These are phyloP conservation scores for Aphyosemion australe DNA, from an alignment of 2,113 vertebrate species.

Conservation along the genomic window DNA sequence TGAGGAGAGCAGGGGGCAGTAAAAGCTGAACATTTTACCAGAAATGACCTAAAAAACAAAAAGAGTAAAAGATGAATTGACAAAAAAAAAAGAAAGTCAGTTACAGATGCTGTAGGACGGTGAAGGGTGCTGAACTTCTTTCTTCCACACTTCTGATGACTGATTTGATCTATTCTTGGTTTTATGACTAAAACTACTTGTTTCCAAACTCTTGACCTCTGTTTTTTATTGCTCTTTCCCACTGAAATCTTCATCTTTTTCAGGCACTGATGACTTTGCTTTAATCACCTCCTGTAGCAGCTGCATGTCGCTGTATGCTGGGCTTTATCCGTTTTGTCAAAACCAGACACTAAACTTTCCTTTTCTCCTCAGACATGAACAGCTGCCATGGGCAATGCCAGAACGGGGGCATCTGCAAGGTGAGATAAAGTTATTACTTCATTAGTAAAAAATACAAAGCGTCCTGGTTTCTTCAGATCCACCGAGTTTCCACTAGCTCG, in stretches of 20 bases:
- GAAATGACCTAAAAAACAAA: too few relatives aligned
- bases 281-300: background rate
- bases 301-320: slow-evolving; percentile 25
- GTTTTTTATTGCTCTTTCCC: background rate
- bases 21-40: too few relatives aligned
- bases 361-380: slow-evolving; percentile 80
- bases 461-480: too few relatives aligned
- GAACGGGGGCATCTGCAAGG: slow-evolving; percentile 92
- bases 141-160: background rate
- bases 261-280: background rate
- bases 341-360: background rate
- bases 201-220: background rate
- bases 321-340: background rate
- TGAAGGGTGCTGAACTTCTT: background rate
- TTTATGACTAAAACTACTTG: background rate
- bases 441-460: too few relatives aligned
- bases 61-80: too few relatives aligned
- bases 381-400: slow-evolving; percentile 92
- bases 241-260: slow-evolving; percentile 25
- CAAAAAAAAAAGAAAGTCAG: too few relatives aligned
- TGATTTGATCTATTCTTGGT: background rate
- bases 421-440: slow-evolving; percentile 51
- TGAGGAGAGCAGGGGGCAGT: too few relatives aligned
- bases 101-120: slow-evolving; percentile 1
- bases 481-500: too few relatives aligned